A percentile compares a stretch with the other conserved stretches of the same genome.
Conservation (phyloP, 2,797 vertebrate genomes). For the Gadopsis marmoratus region DNA sequence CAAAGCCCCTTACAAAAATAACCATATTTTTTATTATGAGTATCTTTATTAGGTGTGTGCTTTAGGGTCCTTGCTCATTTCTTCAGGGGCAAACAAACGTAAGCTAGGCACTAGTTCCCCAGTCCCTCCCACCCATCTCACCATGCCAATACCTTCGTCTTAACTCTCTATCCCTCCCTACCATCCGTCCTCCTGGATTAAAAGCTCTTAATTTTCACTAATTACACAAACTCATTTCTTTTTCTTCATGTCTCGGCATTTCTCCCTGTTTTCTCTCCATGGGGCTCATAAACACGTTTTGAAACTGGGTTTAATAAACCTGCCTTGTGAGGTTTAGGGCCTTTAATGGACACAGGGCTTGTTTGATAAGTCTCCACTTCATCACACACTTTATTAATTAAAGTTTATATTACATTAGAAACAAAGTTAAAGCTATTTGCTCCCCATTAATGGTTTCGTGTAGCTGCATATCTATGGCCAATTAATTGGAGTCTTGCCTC, state of each 20-base stretch:
- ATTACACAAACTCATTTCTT: slow-evolving; percentile 88
- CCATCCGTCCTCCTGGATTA: slow-evolving; percentile 82
- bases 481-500: slow-evolving; percentile 82
- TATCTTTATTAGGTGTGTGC: slow-evolving; percentile 87
- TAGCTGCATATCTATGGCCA: slow-evolving; percentile 85
- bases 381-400: slow-evolving; percentile 90
- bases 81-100: slow-evolving; percentile 83
- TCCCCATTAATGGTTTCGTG: slow-evolving; percentile 85
- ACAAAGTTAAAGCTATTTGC: slow-evolving; percentile 89
- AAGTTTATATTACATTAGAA: slow-evolving; percentile 87
- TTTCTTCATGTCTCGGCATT: slow-evolving; percentile 86
- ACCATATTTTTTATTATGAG: slow-evolving; percentile 80
- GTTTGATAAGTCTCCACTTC: slow-evolving; percentile 89
- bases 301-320: slow-evolving; percentile 86
- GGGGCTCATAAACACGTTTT: slow-evolving; percentile 83
- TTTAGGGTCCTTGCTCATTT: slow-evolving; percentile 81
- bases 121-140: slow-evolving; percentile 73
- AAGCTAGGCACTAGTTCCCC: slow-evolving; percentile 70
- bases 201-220: slow-evolving; percentile 88
- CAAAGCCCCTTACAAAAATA: slow-evolving; percentile 72
- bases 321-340: slow-evolving; percentile 82
- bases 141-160: slow-evolving; percentile 65
- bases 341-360: slow-evolving; percentile 87
- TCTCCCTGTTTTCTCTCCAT: slow-evolving; percentile 78
- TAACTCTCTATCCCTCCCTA: slow-evolving; percentile 55